These are phyloP conservation scores for Pseudomyrmex pallidus DNA, from an alignment of 1,140 invertebrate genomes.

Conservation along the genomic window DNA sequence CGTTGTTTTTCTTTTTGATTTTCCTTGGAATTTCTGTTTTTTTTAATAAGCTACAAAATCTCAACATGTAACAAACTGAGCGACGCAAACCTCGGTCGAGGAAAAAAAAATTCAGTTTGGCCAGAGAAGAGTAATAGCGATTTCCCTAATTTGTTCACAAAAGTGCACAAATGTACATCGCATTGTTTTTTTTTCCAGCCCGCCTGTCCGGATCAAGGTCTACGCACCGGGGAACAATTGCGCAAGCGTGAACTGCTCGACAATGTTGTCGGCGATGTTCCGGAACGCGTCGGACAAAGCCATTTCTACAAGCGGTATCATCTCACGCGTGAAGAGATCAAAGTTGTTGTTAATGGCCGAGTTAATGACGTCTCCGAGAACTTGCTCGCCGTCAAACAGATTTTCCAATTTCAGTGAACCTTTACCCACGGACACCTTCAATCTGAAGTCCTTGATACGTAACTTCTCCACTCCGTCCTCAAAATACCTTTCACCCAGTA, in stretches of 20 bases:
- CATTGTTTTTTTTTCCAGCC: conserved; percentile 7
- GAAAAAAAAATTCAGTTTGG: not conserved
- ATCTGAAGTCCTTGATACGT: conserved; percentile 84
- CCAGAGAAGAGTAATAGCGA: not conserved
- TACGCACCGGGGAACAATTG: conserved; percentile 86
- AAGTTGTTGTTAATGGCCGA: conserved; percentile 88
- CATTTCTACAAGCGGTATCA: conserved; percentile 87
- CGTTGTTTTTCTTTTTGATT: not conserved
- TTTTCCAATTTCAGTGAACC: conserved; percentile 87
- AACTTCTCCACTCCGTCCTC: conserved; percentile 86
- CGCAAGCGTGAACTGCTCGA: conserved; percentile 85
- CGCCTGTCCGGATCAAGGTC: not conserved
- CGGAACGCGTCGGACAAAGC: conserved; percentile 86
- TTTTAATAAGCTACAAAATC: not conserved
- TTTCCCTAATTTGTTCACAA: not conserved
- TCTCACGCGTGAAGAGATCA: conserved; percentile 86
- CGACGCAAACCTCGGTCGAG: not conserved
- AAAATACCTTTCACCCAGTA: conserved; percentile 70
- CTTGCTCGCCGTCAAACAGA: conserved; percentile 87
- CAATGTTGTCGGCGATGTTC: conserved; percentile 87
- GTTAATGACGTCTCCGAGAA: conserved; percentile 86
- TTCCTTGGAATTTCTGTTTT: no score
- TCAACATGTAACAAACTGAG: not conserved
- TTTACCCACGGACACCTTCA: conserved; percentile 86
- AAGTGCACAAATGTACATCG: no score